A percentile compares a stretch with the other conserved stretches of the same genome.
These are phyloP conservation scores for Oncorhynchus mykiss DNA, from an alignment of 2,113 vertebrate genomes.

Conservation along the genomic window DNA sequence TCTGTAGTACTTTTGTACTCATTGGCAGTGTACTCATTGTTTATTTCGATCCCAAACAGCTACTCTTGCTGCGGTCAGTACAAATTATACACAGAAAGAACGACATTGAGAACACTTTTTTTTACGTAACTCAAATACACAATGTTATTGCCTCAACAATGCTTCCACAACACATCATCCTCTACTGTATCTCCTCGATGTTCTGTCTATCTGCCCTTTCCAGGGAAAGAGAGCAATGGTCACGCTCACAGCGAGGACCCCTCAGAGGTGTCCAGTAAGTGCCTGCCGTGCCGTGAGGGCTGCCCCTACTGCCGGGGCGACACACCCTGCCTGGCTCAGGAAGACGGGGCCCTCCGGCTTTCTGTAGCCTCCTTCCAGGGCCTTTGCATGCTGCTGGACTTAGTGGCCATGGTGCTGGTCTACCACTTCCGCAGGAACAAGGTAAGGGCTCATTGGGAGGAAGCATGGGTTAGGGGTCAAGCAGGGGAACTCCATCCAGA, in stretches of 20 bases:
- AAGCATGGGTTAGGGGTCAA: too few relatives aligned
- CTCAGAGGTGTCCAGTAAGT: constrained; percentile 79
- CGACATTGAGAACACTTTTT: background rate
- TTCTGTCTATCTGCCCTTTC: constrained; percentile 8
- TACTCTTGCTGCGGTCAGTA: too few relatives aligned
- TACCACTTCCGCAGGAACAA: constrained; percentile 95
- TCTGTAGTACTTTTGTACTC: too few relatives aligned
- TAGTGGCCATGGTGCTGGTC: constrained; percentile 88
- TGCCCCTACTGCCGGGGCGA: constrained; percentile 89
- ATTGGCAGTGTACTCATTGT: too few relatives aligned
- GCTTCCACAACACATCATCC: background rate
- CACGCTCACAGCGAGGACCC: constrained; percentile 52
- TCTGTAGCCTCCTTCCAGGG: constrained; percentile 92
- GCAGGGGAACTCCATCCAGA: too few relatives aligned
- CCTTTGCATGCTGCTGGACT: constrained; percentile 89
- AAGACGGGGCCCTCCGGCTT: constrained; percentile 85
- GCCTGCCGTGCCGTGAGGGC: constrained; percentile 89
- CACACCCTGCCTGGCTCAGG: constrained; percentile 88
- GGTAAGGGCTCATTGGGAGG: constrained; percentile 68
- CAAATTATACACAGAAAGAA: too few relatives aligned
- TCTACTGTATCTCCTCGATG: background rate
- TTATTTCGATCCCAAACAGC: too few relatives aligned
- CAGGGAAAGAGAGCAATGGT: constrained; percentile 75
- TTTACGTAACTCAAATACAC: too few relatives aligned
- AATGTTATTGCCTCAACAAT: background rate